phyloP scores from a whole-genome alignment of 1,140 invertebrate genomes.

The Diabrotica virgifera region DNA sequence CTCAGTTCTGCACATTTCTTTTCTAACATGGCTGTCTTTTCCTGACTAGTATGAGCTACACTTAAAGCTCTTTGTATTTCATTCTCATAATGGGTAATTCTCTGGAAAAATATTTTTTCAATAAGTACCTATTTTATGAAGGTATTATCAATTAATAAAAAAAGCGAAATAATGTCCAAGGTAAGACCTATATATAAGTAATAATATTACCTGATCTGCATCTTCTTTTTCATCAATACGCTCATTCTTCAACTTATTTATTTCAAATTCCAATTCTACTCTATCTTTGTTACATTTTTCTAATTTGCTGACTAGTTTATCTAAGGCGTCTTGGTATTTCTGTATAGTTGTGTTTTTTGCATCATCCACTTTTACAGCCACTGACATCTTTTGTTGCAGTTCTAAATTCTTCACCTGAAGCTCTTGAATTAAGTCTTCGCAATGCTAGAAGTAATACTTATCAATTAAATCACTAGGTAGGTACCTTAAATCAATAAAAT shows the following conservation, averaged over 20 bases:
- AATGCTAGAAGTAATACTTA: conserved; percentile 59
- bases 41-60: conserved; percentile 64
- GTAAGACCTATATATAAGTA: too few relatives aligned
- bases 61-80: conserved; percentile 66
- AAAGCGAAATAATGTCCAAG: neutral
- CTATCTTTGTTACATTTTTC: conserved; percentile 41
- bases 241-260: conserved; percentile 35
- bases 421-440: conserved; percentile 71
- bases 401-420: conserved; percentile 70
- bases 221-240: conserved; percentile 40
- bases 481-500: too few relatives aligned
- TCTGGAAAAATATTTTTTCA: neutral
- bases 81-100: conserved; percentile 56
- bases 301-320: conserved; percentile 41
- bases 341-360: conserved; percentile 68
- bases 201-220: conserved; percentile 29
- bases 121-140: neutral
- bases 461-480: too few relatives aligned
- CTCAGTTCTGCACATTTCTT: conserved; percentile 30
- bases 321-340: conserved; percentile 60
- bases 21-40: conserved; percentile 54
- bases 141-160: neutral
- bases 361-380: conserved; percentile 71
- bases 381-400: conserved; percentile 73
- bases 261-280: conserved; percentile 29